Evolutionary conservation across 2,888 invertebrate species (phyloP), one percentile per base, ranked within the genome.

Genomic region (Synanthedon formicaeformis): DNA sequence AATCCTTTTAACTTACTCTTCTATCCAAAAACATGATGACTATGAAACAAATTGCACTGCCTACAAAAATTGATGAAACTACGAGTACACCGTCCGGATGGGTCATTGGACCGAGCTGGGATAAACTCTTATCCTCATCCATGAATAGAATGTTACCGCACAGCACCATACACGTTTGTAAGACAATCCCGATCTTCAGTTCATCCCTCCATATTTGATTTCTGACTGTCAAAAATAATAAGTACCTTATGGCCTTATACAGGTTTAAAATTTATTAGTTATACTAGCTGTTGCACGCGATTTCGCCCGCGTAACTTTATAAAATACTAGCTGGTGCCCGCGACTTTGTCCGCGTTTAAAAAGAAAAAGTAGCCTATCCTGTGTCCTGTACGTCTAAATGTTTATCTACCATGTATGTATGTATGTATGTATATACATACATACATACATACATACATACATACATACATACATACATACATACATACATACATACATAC

Each of bases 141-240:
- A 84, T 53, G 57, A 85, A 86, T 10, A 83, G 57, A 1, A 81
- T 69, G 50, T 76, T 79, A 0, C 85, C 85, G 41, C 80, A 69
- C 0, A 86, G 55, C 0, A 69, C 60, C 41, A 69, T 69, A 0
- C 69, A 58, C 0, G 78, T 82, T 58, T 69, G 70, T 0, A 84
- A 60, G 0, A 73, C 60, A 0, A 82, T 41, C 0, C 79, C 75
- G 1, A 85, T 69, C 57, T 80, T 82, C 4, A 71, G 63, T 1
- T 67, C 69, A 48, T 83, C 83, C 45, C 78, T 61, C 75, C 77
- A 80, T 40, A 84, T 73, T 61, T 71, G 70, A 51, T 76, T 79
- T 55, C 66, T 70, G 27, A 78, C 85, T 85, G 64, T 11, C 72
- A 72, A 54, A 14, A 55, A 55, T 40, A 50, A 23, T 18, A 23